Conservation (phyloP, 1,140 invertebrate genomes). For the Cheumatopsyche charites region DNA sequence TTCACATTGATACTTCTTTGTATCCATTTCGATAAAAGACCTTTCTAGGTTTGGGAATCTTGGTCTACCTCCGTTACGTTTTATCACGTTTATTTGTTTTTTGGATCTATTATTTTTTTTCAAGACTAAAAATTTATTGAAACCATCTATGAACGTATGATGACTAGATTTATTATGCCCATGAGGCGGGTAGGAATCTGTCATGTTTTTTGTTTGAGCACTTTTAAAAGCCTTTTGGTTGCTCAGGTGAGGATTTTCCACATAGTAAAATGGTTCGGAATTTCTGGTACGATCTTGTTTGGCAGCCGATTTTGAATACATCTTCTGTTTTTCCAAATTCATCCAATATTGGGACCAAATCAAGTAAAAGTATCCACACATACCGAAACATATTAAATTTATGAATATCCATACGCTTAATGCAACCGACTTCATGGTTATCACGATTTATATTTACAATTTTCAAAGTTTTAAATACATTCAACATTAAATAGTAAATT, state of each 20-base stretch:
- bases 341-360: conserved; percentile 75
- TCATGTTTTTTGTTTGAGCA: conserved; percentile 31
- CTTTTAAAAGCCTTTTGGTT: conserved; percentile 22
- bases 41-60: conserved; percentile 64
- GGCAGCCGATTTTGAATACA: conserved; percentile 54
- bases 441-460: not conserved
- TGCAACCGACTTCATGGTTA: conserved; percentile 66
- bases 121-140: conserved; percentile 21
- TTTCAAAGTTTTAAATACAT: no score
- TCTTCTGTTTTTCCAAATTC: conserved; percentile 61
- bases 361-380: conserved; percentile 73
- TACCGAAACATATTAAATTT: conserved; percentile 71
- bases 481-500: not conserved
- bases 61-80: conserved; percentile 56
- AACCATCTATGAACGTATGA: conserved; percentile 9
- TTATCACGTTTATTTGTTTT: conserved; percentile 51
- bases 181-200: conserved; percentile 30
- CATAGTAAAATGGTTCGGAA: conserved; percentile 51
- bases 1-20: conserved; percentile 60
- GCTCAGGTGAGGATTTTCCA: conserved; percentile 34
- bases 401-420: conserved; percentile 74
- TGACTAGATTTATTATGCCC: conserved; percentile 42
- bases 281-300: conserved; percentile 51
- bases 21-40: conserved; percentile 61
- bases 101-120: conserved; percentile 50